Base-by-base conservation (phyloP, 2,113 vertebrate genomes). In the Pycnonotus jocosus region DNA sequence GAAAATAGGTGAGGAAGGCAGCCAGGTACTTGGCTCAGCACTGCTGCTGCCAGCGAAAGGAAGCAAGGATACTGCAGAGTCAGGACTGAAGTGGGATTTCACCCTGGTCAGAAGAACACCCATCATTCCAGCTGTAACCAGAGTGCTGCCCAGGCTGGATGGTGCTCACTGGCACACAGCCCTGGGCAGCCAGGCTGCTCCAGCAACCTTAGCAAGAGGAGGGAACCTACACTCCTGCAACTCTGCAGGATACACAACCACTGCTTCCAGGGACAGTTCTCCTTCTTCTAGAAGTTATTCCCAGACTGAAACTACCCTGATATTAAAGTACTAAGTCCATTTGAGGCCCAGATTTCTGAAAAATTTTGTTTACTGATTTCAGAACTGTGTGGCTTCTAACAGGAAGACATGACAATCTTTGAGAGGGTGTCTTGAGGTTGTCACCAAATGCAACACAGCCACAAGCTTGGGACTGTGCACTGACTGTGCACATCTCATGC, bases 401-500 rank as follows among this genome's bases (percentile, higher is more conserved):
- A 21, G 65, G n/a, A 33, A 51, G 37, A 79, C 27, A 20, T 0
- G 0, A 69, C 38, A 30, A 40, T 3, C 51, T 79, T 6, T 40
- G 24, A 74, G 82, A 82, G 40, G 12, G 12, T 0, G 0, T 37
- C 33, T 42, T 81, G 66, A 92, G 28, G 24, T 9, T 64, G 19
- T 21, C 50, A 87, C 31, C 18, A 82, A 90, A 65, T 2, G 13
- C 62, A 84, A 31, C 27, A 38, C 56, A 81, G 30, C 38, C 25
- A 7, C 35, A 74, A 66, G 38, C 30, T 37, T 5, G 3, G 40
- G 47, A 40, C 33, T 33, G 18, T 35, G 80, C 74, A 14, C 9
- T 51, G 37, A 50, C 31, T 0, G 0, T 31, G 45, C 37, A n/a
- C 30, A 53, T 12, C 44, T 60, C 37, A 22, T 0, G 0, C 0